Base-by-base conservation (phyloP, 2,888 invertebrate genomes). In the Limenitis camilla region DNA sequence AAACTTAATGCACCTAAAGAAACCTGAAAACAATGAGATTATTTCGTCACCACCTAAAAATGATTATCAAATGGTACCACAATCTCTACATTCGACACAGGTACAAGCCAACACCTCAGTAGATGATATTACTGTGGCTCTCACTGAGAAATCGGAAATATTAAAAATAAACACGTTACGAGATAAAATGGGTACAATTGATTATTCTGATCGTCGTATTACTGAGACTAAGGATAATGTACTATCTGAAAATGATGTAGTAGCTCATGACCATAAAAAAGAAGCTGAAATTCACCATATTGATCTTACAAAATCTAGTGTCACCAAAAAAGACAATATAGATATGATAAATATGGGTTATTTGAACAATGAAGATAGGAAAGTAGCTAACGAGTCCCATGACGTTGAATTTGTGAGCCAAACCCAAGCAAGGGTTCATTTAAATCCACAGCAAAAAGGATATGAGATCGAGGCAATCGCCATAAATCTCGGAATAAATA, bases 281-380 rank as follows among this genome's bases (percentile, higher is more conserved):
- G 75, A 76, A 40, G 43, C 53, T 10, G 46, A 36, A 29, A 30
- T 49, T 4, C 67, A 58, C 46, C 67, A 58, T 47, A 58, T 64
- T 4, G 76, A 82, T 35, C 38, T 64, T 33, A 74, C 65, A 46
- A 76, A 78, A 60, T 60, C 74, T 5, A 63, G 65, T 58, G 70
- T 72, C 35, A 64, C 69, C 6, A 81, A 76, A 48, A 76, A 82
- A 55, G 83, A 86, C 57, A 77, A 75, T 58, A 72, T 85, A 36
- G 88, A 88, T 61, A 85, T 88, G 85, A 74, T 88, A 2, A 88
- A 87, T 60, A 85, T 88, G 85, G 87, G 88, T 4, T 88, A 88
- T 59, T 74, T 84, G 70, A 81, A 81, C 56, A 67, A 77, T 5
- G 86, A 87, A 3, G 83, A 81, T 27, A 71, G 79, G 52, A 68